These are phyloP conservation scores for Pomatorhinus ruficollis DNA, from an alignment of 2,113 vertebrate genomes.

Conservation along the genomic window DNA sequence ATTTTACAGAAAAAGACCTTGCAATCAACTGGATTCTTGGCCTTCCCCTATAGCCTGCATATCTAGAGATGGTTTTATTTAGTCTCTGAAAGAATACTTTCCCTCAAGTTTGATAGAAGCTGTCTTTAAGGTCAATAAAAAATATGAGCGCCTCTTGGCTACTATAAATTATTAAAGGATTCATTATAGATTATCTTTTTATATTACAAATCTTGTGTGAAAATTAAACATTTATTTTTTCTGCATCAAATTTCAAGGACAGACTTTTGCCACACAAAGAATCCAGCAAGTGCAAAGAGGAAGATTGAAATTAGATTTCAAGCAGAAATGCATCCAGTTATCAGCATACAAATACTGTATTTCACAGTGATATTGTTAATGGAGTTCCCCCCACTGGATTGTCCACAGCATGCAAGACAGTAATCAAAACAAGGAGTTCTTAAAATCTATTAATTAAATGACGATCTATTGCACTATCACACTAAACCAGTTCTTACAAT, in stretches of 20 bases:
- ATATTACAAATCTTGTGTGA: neutral
- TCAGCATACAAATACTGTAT: neutral
- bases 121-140: neutral
- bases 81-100: neutral
- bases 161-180: neutral
- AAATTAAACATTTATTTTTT: conserved; percentile 1
- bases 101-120: neutral
- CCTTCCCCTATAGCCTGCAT: neutral
- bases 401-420: neutral
- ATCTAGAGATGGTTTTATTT: neutral
- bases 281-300: neutral
- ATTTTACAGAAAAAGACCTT: neutral
- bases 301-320: neutral
- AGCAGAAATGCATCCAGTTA: conserved; percentile 36
- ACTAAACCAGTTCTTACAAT: neutral
- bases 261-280: neutral
- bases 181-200: neutral
- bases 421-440: neutral
- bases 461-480: neutral
- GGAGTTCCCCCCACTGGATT: neutral
- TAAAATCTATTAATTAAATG: neutral
- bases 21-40: neutral
- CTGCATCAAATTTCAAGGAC: neutral
- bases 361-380: neutral
- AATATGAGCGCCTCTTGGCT: neutral